Evolutionary conservation across 2,888 invertebrate species (phyloP), one percentile per base, ranked within the genome.

Genomic region (Tanytarsus gracilentus): DNA sequence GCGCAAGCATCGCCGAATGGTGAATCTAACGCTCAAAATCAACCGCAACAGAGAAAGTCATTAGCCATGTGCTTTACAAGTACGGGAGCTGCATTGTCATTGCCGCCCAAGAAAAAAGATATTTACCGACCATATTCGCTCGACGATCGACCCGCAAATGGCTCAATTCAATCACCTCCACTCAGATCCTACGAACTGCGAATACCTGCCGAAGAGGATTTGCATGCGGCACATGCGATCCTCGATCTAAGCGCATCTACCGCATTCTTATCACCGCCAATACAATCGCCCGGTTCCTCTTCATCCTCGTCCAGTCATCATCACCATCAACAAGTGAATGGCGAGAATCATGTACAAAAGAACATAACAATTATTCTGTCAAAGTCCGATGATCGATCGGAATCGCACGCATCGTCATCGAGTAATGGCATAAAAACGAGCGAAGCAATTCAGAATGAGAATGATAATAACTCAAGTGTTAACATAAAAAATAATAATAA

Each of bases 51-150:
- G 56, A 68, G 82, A 71, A 87, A 88, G 74, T 86, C 88, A 63
- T 77, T 85, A 65, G 79, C 88, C 40, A 87, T 88, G 84, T 88
- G 88, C 70, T 89, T 86, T 72, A 89, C 88, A 56, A 89, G 88
- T 73, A 88, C 88, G 14, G 88, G 88, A 49, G 83, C 86, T n/a
- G 81, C 87, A 36, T 76, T 89, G 25, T 87, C 88, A 62, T 75
- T 91, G 68, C 91, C 92, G 64, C 91, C 91, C 3, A 91, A 91
- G 74, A 91, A 91, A 74, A 90, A 91, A 73, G 91, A 92, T 73
- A 89, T 92, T 67, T 92, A 91, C 73, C 79, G 91, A 63, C 92
- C 92, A 1, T 92, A 92, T 75, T 90, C 88, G 64, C 75, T 87
- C 64, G 86, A 83, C 63, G 83, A 85, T 67, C 82, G 82, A 68